Evolutionary conservation across 53 echinoderm and acorn worm species (phyloP).

Genomic region (Patiria pectinifera): DNA sequence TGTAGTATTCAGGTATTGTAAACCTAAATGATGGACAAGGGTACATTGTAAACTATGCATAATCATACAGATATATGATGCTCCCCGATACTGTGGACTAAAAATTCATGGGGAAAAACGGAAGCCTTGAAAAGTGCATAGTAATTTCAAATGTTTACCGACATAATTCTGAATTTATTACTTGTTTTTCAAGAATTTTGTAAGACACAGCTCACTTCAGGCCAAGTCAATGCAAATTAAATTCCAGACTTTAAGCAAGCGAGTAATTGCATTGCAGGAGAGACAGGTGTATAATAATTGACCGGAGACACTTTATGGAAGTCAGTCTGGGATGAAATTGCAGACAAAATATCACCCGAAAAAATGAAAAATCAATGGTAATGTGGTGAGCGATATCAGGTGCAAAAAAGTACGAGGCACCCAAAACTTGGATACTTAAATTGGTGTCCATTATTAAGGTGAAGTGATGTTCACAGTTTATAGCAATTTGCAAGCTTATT

Average conservation of each 20-base stretch:
- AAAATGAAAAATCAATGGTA: constrained; percentile 60
- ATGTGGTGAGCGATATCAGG: constrained; percentile 20
- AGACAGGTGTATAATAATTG: constrained; percentile 39
- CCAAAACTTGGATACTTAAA: not conserved
- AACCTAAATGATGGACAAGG: too few relatives aligned
- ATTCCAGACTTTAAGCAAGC: constrained; percentile 32
- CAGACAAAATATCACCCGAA: constrained; percentile 30
- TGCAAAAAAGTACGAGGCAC: constrained; percentile 39
- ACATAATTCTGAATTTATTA: not conserved
- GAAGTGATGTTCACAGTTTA: too few relatives aligned
- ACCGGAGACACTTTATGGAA: not conserved
- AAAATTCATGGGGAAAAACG: not conserved
- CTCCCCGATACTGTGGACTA: not conserved
- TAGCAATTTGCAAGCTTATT: too few relatives aligned
- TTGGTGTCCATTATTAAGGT: too few relatives aligned
- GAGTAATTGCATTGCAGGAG: constrained; percentile 26
- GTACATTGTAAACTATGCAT: too few relatives aligned
- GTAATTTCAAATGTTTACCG: not conserved
- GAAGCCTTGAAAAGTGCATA: not conserved
- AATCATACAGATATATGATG: too few relatives aligned
- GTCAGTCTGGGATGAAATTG: constrained; percentile 21
- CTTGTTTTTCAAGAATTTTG: not conserved
- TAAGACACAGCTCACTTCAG: constrained; percentile 14
- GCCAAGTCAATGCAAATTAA: constrained; percentile 48
- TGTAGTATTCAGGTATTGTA: too few relatives aligned